Evolutionary conservation across 2,797 vertebrate species (phyloP).

Genomic region (Tokudaia tokunoshimensis): DNA sequence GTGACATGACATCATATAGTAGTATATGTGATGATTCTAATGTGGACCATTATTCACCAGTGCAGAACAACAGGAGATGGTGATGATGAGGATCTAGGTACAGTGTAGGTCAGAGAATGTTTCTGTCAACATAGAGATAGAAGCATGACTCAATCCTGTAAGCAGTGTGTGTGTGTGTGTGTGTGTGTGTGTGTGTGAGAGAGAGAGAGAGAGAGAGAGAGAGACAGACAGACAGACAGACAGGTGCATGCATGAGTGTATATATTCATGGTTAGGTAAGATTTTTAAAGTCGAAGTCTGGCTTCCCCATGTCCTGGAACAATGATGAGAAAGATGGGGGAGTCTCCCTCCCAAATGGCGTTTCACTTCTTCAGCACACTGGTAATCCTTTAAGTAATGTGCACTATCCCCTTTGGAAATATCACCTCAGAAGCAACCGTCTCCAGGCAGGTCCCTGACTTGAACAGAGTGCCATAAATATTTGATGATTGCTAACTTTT

Average conservation of each 20-base stretch:
- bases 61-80: not conserved
- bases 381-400: not conserved
- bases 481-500: conserved; percentile 70
- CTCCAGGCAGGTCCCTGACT: not conserved
- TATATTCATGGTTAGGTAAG: not conserved
- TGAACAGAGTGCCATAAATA: conserved; percentile 61
- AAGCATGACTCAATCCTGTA: not conserved
- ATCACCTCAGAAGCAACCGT: not conserved
- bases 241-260: not conserved
- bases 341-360: not conserved
- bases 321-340: not conserved
- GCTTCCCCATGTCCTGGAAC: not conserved
- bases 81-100: not conserved
- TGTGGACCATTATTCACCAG: not conserved
- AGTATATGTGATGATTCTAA: not conserved
- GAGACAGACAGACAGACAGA: too few relatives aligned
- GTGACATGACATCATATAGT: not conserved
- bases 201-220: too few relatives aligned
- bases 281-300: not conserved
- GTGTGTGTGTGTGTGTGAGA: not conserved
- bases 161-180: not conserved
- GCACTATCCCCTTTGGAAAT: not conserved
- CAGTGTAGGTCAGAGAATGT: not conserved
- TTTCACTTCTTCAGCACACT: not conserved
- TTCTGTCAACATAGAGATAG: not conserved